Percentiles rank a stretch among this genome's conserved stretches.
Conservation (phyloP, 2,797 vertebrate species). For the Anniella stebbinsi region DNA sequence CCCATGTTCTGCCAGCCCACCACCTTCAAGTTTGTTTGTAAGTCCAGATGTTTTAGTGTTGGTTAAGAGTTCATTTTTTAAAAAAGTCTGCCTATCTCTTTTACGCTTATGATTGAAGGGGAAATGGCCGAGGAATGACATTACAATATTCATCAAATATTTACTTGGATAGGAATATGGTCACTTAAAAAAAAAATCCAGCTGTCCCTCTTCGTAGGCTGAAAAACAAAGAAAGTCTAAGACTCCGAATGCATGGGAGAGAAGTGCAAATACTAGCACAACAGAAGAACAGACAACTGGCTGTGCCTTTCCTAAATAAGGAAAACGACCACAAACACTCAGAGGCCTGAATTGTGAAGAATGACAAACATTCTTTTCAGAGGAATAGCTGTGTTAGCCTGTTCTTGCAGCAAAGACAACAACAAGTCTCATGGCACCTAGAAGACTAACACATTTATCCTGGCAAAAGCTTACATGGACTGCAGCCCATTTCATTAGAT, state of each 20-base stretch:
- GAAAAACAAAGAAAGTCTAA: neutral
- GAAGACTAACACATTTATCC: neutral
- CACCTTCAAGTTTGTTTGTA: neutral
- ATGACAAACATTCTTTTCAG: conserved; percentile 35
- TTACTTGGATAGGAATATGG: neutral
- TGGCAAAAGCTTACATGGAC: neutral
- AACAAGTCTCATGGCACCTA: neutral
- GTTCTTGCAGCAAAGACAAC: neutral
- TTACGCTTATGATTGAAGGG: neutral
- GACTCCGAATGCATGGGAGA: neutral
- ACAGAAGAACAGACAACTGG: conserved; percentile 46
- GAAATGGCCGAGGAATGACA: neutral
- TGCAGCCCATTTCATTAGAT: neutral
- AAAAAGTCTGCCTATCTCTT: neutral
- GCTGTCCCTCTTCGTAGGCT: neutral
- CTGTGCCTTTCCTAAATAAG: conserved; percentile 28
- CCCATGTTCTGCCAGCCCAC: neutral
- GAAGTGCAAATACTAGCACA: conserved; percentile 25
- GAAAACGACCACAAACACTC: conserved; percentile 20
- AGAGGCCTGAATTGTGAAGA: conserved; percentile 32
- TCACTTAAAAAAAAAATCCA: neutral
- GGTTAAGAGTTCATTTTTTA: neutral
- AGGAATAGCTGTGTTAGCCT: neutral
- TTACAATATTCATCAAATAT: conserved; percentile 8
- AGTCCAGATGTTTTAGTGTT: no score